Evolutionary conservation across 2,113 vertebrate genomes (phyloP), one percentile per base, ranked within the genome.

Genomic region (Brachirus orientalis): DNA sequence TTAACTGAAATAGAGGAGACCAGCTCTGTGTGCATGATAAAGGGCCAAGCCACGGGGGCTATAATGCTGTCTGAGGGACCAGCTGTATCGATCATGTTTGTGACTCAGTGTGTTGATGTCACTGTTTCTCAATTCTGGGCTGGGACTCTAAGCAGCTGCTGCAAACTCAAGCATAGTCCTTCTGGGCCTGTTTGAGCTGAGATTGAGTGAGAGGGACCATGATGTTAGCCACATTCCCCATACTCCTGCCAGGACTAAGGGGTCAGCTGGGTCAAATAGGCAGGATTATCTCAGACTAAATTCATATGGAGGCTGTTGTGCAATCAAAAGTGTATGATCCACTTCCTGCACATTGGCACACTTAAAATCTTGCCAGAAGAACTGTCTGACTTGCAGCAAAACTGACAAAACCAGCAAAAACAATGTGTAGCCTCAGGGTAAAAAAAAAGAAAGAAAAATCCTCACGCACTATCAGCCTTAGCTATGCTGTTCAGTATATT

Each of bases 81-180:
- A 46, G 69, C 69, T 84, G 74, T 79, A 86, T 81, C 28, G 65
- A 86, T 85, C 67, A 40, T 7, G 35, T 9, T 9, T 10, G 38
- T 82, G 79, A 79, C 67, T 80, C 79, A 75, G 48, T 61, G 52
- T 40, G 66, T 62, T 80, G 52, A 67, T 63, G 71, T 80, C 72
- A 73, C 59, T 37, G 45, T 47, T 66, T 60, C 48, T 66, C 50
- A 17, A 17, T 52, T 63, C 45, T 5, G 63, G 63, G 58, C 46
- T 16, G 63, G 52, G 56, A 68, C 35, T 37, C 38, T 2, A 17
- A n/a, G 44, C 17, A 50, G 52, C 79, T 82, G 77, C 80, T 78
- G 69, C 57, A 73, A 83, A 79, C 61, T 41, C 60, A 0, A 41
- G 56, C 66, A 47, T 1, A 28, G 50, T 83, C 69, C 69, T 76